Conservation (phyloP, 2,113 vertebrate genomes). For the Larimichthys polyactis region DNA sequence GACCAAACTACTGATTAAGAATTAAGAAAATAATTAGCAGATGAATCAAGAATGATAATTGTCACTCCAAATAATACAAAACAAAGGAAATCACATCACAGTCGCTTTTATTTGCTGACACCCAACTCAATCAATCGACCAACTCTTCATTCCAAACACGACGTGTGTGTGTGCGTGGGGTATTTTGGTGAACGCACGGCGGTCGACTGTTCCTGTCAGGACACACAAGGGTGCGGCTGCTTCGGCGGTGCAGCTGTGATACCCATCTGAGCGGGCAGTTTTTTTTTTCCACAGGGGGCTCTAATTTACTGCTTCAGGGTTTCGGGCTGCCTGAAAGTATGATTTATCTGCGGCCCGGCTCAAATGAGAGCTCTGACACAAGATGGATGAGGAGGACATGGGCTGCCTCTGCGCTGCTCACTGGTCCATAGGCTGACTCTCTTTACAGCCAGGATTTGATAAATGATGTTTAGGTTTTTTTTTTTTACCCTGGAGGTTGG, state of each 20-base stretch:
- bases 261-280: slow-evolving; percentile 73
- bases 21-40: neutral
- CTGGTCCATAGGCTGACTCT: slow-evolving; percentile 49
- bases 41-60: neutral
- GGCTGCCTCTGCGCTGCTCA: slow-evolving; percentile 50
- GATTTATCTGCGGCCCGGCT: slow-evolving; percentile 85
- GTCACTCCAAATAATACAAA: neutral
- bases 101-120: no score
- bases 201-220: slow-evolving; percentile 32
- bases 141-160: neutral
- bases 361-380: slow-evolving; percentile 77
- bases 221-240: slow-evolving; percentile 34
- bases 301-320: slow-evolving; percentile 84
- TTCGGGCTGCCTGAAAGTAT: slow-evolving; percentile 78
- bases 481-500: slow-evolving; percentile 29
- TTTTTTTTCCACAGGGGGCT: slow-evolving; percentile 76
- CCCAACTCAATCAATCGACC: neutral
- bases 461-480: slow-evolving; percentile 46
- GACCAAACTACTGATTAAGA: neutral
- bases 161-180: neutral
- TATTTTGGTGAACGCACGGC: neutral
- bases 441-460: slow-evolving; percentile 46
- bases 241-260: slow-evolving; percentile 72
- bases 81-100: neutral
- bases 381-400: slow-evolving; percentile 76